A percentile compares a stretch with the other conserved stretches of the same genome.
phyloP scores from a whole-genome alignment of 2,113 vertebrate species.

The Callospermophilus lateralis region DNA sequence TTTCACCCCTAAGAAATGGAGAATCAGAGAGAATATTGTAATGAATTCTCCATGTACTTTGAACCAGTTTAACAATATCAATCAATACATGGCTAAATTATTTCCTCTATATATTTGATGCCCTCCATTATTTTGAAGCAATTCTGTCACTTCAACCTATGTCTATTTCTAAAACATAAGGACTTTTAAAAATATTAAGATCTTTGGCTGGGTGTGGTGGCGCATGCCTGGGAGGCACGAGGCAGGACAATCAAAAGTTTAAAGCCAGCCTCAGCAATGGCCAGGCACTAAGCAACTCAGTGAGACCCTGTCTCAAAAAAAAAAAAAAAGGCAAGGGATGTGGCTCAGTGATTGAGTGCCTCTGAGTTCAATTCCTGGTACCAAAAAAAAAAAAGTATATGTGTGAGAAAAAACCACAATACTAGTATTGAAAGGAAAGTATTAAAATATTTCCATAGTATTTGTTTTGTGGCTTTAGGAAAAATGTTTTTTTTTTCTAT shows the following conservation, averaged over 20 bases:
- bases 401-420: background rate
- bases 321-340: no score
- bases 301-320: no score
- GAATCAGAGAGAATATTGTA: background rate
- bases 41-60: background rate
- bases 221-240: no score
- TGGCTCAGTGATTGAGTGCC: no score
- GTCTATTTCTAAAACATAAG: slow-evolving; percentile 14
- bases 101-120: background rate
- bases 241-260: no score
- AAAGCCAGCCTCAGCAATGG: no score
- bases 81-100: background rate
- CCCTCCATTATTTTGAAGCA: slow-evolving; percentile 48
- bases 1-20: background rate
- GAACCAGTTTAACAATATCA: background rate
- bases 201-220: no score
- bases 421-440: slow-evolving; percentile 1
- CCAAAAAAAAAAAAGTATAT: no score
- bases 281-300: no score
- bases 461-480: background rate
- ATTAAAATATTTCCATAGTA: background rate
- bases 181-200: background rate
- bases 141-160: background rate
- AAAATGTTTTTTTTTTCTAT: background rate
- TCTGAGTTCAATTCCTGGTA: no score